phyloP scores from a whole-genome alignment of 2,797 vertebrate species.

The Etheostoma nigrum region DNA sequence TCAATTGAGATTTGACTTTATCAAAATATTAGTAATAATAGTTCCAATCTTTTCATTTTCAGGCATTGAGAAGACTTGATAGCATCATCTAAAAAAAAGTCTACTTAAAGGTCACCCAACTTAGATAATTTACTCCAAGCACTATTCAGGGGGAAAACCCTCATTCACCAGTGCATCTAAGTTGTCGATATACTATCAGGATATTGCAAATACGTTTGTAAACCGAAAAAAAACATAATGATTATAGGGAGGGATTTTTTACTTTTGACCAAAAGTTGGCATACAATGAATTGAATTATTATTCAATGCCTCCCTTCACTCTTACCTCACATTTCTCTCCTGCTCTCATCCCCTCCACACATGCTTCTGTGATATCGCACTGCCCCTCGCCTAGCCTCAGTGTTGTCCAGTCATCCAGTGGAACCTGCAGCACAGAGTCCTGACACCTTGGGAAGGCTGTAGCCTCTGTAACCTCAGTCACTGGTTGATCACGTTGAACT shows the following conservation, averaged over 20 bases:
- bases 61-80: background rate
- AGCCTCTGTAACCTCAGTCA: conserved; percentile 17
- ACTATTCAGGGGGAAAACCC: background rate
- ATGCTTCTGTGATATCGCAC: conserved; percentile 86
- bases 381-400: conserved; percentile 87
- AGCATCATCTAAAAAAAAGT: background rate
- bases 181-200: background rate
- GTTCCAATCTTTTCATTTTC: background rate
- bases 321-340: conserved; percentile 87
- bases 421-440: conserved; percentile 80
- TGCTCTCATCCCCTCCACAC: conserved; percentile 88
- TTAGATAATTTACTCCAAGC: background rate
- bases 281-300: background rate
- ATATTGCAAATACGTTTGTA: background rate
- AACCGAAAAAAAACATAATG: background rate
- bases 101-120: background rate
- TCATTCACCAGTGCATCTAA: background rate
- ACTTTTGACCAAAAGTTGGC: background rate
- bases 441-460: conserved; percentile 59
- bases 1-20: background rate
- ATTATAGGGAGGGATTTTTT: background rate
- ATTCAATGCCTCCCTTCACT: too few relatives aligned
- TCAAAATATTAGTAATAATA: background rate
- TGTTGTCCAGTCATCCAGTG: conserved; percentile 80
- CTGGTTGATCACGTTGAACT: background rate